Percentiles rank a stretch among this genome's conserved stretches.
These are phyloP conservation scores for Scaptodrosophila lebanonensis DNA, from an alignment of 1,140 invertebrate species.

Conservation along the genomic window DNA sequence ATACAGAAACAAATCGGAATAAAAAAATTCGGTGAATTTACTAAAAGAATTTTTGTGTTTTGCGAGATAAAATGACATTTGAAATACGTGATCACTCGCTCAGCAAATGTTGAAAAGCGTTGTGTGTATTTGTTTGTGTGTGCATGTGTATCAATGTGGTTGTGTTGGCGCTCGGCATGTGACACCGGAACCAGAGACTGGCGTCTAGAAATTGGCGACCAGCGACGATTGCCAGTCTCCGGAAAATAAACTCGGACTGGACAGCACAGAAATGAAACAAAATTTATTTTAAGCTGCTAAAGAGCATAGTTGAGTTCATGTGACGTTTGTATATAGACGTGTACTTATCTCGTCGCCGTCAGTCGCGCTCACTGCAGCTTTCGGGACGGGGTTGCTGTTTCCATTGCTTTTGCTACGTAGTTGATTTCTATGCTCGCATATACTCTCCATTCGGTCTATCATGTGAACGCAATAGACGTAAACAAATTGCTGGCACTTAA, in stretches of 20 bases:
- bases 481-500: conserved; percentile 66
- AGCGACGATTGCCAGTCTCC: conserved; percentile 24
- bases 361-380: conserved; percentile 1
- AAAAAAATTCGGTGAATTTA: conserved; percentile 42
- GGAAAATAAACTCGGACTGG: conserved; percentile 41
- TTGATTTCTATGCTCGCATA: conserved; percentile 1
- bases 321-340: conserved; percentile 43
- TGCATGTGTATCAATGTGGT: conserved; percentile 1
- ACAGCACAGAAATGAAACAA: conserved; percentile 53
- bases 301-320: conserved; percentile 61
- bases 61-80: conserved; percentile 54
- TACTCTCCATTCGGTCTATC: no score
- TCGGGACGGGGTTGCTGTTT: not conserved
- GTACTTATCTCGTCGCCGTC: conserved; percentile 44
- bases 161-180: no score
- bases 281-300: conserved; percentile 65
- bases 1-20: conserved; percentile 25
- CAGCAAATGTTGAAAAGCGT: not conserved
- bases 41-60: conserved; percentile 56
- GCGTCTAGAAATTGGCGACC: no score
- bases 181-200: no score
- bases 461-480: conserved; percentile 53
- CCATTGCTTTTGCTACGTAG: conserved; percentile 12
- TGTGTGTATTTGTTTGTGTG: conserved; percentile 13
- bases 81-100: conserved; percentile 43